These are phyloP conservation scores for Drosophila ficusphila DNA, from an alignment of 1,140 invertebrate genomes.

Conservation along the genomic window DNA sequence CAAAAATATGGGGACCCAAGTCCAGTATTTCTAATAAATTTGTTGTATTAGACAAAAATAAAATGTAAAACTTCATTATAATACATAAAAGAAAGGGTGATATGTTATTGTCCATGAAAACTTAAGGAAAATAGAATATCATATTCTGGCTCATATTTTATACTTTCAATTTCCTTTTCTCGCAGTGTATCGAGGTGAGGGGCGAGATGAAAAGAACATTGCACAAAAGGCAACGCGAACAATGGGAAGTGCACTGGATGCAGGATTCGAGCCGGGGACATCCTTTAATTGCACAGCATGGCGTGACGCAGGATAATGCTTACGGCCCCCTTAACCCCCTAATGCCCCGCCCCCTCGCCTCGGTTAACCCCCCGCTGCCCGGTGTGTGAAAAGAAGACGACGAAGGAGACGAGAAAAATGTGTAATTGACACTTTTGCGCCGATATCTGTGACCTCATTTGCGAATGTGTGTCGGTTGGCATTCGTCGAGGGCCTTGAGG, in stretches of 20 bases:
- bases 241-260: conserved; percentile 38
- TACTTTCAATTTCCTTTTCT: neutral
- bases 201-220: neutral
- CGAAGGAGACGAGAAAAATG: conserved; percentile 33
- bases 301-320: conserved; percentile 18
- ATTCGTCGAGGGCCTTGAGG: conserved; percentile 57
- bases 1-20: no score
- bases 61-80: no score
- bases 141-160: neutral
- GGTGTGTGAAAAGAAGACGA: conserved; percentile 33
- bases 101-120: no score
- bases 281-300: conserved; percentile 55
- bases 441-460: conserved; percentile 80
- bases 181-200: neutral
- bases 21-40: no score
- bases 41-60: no score
- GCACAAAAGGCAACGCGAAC: conserved; percentile 27
- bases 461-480: conserved; percentile 67
- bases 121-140: no score
- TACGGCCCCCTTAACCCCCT: neutral
- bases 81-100: no score
- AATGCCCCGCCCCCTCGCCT: neutral
- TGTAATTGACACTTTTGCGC: conserved; percentile 78
- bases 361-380: neutral
- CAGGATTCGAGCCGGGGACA: conserved; percentile 3